Base-by-base conservation (phyloP, 1,140 invertebrate genomes). In the Drosophila asahinai region DNA sequence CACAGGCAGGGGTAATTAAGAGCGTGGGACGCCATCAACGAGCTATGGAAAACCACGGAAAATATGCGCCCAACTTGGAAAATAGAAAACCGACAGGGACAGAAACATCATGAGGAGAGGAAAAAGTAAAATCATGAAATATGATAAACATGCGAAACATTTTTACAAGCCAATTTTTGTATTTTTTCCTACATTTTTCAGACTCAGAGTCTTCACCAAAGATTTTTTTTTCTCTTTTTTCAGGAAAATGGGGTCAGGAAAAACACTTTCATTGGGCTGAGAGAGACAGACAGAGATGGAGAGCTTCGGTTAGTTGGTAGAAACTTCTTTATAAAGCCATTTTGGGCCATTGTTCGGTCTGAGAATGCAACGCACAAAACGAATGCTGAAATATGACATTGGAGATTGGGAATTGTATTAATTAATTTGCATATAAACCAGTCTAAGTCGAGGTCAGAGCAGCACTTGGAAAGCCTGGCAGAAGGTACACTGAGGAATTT, bases 121-220 rank as follows among this genome's bases (percentile, higher is more conserved):
- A 33, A 63, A 76, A 76, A 66, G 72, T 76, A 77, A 77, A 77
- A 77, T 77, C 75, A 77, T 77, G 74, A 77, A 77, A 77, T 77
- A 77, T 77, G 75, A 77, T 77, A 77, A 77, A 77, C 74, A 77
- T 77, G 75, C 75, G 75, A 77, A 77, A 77, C 47, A 77, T 75
- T 63, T 75, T 74, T 73, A 74, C 71, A 55, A 48, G 59, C 72
- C 70, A 74, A 75, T 75, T 75, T 75, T 12, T 36, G 63, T 48
- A 52, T 30, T 51, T 42, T 54, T 55, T 14, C 15, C 14, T 30
- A 1, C 27, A 42, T 25, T 27, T 52, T 55, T 49, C 8, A 33
- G 22, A 19, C 45, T 22, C 15, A 57, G 38, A 17, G 49, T 47
- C 67, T 68, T 38, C 42, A 22, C 14, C 64, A 17, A 71, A 71